Conservation (phyloP, 2,113 vertebrate genomes). For the Trematocara marginatum region DNA sequence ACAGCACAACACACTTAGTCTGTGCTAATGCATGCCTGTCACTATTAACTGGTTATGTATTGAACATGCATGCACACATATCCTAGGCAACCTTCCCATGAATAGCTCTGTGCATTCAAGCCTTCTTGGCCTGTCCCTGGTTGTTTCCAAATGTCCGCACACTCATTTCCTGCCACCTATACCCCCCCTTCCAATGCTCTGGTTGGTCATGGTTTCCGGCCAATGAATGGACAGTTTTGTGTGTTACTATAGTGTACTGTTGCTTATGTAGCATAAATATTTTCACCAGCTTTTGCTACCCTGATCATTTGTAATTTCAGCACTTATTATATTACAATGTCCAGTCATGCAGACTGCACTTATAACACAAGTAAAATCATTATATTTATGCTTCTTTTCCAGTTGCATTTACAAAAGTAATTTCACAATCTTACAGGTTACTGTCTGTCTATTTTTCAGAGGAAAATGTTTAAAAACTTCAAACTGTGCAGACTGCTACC, state of each 20-base stretch:
- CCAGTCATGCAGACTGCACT: neutral
- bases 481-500: neutral
- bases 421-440: neutral
- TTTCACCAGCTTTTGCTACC: neutral
- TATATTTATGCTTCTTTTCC: neutral
- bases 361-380: neutral
- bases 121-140: neutral
- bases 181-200: neutral
- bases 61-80: neutral
- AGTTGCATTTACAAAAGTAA: neutral
- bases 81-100: neutral
- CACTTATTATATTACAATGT: neutral
- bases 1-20: neutral
- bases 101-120: constrained; percentile 23
- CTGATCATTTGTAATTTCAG: neutral
- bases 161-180: constrained; percentile 56
- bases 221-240: constrained; percentile 65
- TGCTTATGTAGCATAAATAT: neutral
- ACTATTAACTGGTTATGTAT: neutral
- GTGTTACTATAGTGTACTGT: neutral
- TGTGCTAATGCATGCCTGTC: neutral
- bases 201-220: neutral
- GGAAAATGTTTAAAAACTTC: neutral
- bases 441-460: neutral
- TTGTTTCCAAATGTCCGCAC: constrained; percentile 37